Conservation (phyloP, 2,113 vertebrate species). For the Butorides virescens region DNA sequence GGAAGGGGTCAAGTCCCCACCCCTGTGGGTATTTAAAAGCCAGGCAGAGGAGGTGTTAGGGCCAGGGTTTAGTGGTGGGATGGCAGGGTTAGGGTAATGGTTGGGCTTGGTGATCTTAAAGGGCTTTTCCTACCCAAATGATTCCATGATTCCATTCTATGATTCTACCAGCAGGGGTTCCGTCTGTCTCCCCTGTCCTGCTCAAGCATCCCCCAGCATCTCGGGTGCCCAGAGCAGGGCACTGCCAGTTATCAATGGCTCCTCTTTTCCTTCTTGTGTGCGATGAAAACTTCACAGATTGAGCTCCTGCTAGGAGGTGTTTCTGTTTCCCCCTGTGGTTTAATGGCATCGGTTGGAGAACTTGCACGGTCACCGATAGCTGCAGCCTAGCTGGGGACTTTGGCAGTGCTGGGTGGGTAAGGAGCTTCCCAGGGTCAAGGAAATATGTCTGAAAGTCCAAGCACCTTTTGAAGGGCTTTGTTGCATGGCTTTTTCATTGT, state of each 20-base stretch:
- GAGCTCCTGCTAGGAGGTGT: background rate
- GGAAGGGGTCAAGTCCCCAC: too few relatives aligned
- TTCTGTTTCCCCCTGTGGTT: background rate
- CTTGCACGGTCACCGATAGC: fast-evolving
- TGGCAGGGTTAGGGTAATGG: too few relatives aligned
- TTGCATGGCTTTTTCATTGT: background rate
- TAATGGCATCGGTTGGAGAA: background rate
- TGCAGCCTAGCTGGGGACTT: background rate
- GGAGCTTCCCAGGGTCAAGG: background rate
- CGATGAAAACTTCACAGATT: background rate
- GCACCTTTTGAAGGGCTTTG: background rate
- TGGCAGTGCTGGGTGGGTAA: background rate
- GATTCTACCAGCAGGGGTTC: background rate
- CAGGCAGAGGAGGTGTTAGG: too few relatives aligned
- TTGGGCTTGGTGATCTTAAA: too few relatives aligned
- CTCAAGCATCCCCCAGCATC: background rate
- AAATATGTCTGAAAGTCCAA: background rate
- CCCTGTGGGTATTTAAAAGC: too few relatives aligned
- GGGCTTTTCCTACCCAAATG: too few relatives aligned
- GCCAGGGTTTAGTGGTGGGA: too few relatives aligned
- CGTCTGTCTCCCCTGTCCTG: background rate
- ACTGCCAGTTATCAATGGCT: background rate
- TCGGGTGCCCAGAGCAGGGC: too few relatives aligned
- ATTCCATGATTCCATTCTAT: too few relatives aligned
- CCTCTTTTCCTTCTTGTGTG: background rate